A percentile compares a stretch with the other conserved stretches of the same genome.
Evolutionary conservation across 2,797 vertebrate genomes (phyloP).

Genomic region (Pangasius macronema): DNA sequence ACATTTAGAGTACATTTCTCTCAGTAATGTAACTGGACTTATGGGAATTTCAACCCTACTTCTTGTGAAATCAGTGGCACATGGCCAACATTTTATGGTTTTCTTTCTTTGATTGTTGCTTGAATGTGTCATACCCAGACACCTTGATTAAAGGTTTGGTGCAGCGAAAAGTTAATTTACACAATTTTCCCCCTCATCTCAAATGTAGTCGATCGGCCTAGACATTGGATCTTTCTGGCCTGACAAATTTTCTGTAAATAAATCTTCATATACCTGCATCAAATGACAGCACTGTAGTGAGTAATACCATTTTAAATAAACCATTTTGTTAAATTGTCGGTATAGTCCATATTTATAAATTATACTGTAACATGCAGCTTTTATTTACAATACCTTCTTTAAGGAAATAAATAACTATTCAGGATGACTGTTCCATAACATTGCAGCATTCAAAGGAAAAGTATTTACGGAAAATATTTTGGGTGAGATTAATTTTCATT

Average conservation of each 20-base stretch:
- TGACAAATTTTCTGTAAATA: not conserved
- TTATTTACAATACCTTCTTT: not conserved
- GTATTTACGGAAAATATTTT: not conserved
- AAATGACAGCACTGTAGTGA: not conserved
- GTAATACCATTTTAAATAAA: not conserved
- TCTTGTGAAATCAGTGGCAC: slow-evolving; percentile 25
- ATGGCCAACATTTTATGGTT: slow-evolving; percentile 14
- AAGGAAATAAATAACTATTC: not conserved
- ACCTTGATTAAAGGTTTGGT: not conserved
- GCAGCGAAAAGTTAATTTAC: not conserved
- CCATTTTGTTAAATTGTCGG: not conserved
- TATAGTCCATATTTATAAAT: not conserved
- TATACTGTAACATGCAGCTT: not conserved
- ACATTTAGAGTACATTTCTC: slow-evolving; percentile 2
- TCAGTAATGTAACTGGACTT: slow-evolving; percentile 23
- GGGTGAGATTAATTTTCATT: not conserved
- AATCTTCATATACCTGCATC: not conserved
- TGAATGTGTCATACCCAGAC: slow-evolving; percentile 9
- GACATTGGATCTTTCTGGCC: not conserved
- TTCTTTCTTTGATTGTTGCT: slow-evolving; percentile 20
- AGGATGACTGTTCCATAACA: not conserved
- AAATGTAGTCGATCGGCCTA: not conserved
- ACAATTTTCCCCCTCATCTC: not conserved
- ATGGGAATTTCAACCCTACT: not conserved
- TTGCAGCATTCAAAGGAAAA: not conserved